phyloP scores from a whole-genome alignment of 2,888 invertebrate species.

The Coremacera marginata region DNA sequence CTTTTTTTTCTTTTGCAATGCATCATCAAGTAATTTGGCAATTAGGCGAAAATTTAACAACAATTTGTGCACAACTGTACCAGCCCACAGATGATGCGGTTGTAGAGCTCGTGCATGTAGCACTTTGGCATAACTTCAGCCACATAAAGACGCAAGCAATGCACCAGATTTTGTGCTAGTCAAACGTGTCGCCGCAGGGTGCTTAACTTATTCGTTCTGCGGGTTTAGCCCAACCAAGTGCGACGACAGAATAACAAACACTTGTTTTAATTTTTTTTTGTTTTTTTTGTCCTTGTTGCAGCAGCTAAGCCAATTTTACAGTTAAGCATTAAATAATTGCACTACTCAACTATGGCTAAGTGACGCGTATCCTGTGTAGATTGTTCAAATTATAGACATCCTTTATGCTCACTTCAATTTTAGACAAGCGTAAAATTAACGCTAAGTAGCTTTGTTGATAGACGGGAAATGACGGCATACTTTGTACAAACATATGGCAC shows the following conservation, averaged over 20 bases:
- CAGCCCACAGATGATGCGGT: constrained; percentile 30
- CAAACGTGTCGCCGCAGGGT: constrained; percentile 28
- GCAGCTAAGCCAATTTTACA: constrained; percentile 1
- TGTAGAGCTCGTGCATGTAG: not conserved
- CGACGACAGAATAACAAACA: constrained; percentile 26
- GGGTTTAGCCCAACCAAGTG: constrained; percentile 10
- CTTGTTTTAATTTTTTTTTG: constrained; percentile 9
- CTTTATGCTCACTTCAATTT: constrained; percentile 15
- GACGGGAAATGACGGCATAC: not conserved
- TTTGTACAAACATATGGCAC: constrained; percentile 35
- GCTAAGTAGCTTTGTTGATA: constrained; percentile 34
- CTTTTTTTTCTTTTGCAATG: not conserved
- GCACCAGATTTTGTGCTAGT: not conserved
- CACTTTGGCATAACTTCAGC: not conserved
- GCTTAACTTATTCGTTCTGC: constrained; percentile 40
- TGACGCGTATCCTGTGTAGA: not conserved
- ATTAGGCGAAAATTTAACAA: constrained; percentile 16
- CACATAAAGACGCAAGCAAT: not conserved
- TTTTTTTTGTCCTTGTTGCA: not conserved
- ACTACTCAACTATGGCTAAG: constrained; percentile 7
- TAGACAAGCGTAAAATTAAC: constrained; percentile 38
- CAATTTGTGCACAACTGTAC: constrained; percentile 37
- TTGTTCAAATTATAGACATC: not conserved
- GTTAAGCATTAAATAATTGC: constrained; percentile 37
- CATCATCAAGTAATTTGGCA: not conserved